A percentile compares a stretch with the other conserved stretches of the same genome.
phyloP scores from a whole-genome alignment of 1,140 invertebrate genomes.

The Pseudomyrmex gracilis region DNA sequence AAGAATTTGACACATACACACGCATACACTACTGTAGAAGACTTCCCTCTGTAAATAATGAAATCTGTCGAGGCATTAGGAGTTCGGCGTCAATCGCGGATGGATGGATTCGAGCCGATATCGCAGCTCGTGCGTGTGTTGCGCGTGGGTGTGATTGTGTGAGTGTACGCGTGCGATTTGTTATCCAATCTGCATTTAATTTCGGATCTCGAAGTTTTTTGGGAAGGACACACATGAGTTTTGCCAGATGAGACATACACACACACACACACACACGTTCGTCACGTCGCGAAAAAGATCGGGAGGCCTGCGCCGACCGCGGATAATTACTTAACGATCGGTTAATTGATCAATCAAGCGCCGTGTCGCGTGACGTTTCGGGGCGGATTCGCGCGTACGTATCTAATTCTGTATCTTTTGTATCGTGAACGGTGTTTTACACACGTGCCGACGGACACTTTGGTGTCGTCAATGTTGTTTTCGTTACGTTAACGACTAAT shows the following conservation, averaged over 20 bases:
- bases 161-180: conserved; percentile 62
- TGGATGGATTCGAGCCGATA: conserved; percentile 74
- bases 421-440: conserved; percentile 18
- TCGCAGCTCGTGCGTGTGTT: conserved; percentile 52
- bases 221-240: conserved; percentile 37
- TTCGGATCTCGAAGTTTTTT: conserved; percentile 60
- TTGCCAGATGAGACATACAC: conserved; percentile 41
- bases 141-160: conserved; percentile 48
- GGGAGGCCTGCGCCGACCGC: conserved; percentile 3
- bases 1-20: conserved; percentile 81
- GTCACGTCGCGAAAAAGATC: conserved; percentile 55
- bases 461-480: conserved; percentile 38
- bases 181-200: conserved; percentile 79
- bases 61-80: conserved; percentile 83
- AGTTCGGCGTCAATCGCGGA: conserved; percentile 82
- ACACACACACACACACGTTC: conserved; percentile 26
- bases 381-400: conserved; percentile 18
- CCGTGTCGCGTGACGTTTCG: conserved; percentile 49
- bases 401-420: conserved; percentile 45
- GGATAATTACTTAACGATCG: conserved; percentile 46
- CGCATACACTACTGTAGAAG: conserved; percentile 72
- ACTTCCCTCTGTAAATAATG: conserved; percentile 84
- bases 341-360: conserved; percentile 53
- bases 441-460: conserved; percentile 23
- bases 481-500: conserved; percentile 38